A percentile compares a stretch with the other conserved stretches of the same genome.
phyloP scores from a whole-genome alignment of 2,888 invertebrate genomes.

The Neoaliturus tenellus region DNA sequence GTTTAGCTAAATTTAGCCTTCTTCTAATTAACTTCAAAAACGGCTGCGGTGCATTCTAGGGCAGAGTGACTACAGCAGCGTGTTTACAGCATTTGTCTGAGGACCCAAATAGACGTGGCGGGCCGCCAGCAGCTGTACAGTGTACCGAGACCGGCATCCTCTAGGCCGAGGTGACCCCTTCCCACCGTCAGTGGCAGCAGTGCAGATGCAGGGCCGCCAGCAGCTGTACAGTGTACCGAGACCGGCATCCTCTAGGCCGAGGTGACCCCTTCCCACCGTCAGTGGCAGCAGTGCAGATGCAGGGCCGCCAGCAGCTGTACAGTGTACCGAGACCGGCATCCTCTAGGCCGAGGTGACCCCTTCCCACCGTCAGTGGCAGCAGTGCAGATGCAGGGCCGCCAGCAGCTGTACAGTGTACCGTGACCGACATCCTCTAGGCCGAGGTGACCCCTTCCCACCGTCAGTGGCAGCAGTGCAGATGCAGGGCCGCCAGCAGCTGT shows the following conservation, averaged over 20 bases:
- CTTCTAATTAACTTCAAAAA: too few relatives aligned
- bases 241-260: neutral
- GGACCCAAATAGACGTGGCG: neutral
- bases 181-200: neutral
- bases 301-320: neutral
- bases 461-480: too few relatives aligned
- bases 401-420: neutral
- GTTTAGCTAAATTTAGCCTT: too few relatives aligned
- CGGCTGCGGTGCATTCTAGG: constrained; percentile 5
- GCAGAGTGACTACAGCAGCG: neutral
- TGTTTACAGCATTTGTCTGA: constrained; percentile 12
- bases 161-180: neutral
- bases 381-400: neutral
- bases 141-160: neutral
- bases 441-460: too few relatives aligned
- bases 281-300: neutral
- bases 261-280: neutral
- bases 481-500: too few relatives aligned
- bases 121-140: neutral
- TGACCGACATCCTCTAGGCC: too few relatives aligned
- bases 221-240: neutral
- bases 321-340: neutral
- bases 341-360: neutral
- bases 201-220: neutral
- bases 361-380: neutral